A percentile compares a stretch with the other conserved stretches of the same genome.
These are phyloP conservation scores for Centropyge bicolor DNA, from an alignment of 2,797 vertebrate species.

Conservation along the genomic window DNA sequence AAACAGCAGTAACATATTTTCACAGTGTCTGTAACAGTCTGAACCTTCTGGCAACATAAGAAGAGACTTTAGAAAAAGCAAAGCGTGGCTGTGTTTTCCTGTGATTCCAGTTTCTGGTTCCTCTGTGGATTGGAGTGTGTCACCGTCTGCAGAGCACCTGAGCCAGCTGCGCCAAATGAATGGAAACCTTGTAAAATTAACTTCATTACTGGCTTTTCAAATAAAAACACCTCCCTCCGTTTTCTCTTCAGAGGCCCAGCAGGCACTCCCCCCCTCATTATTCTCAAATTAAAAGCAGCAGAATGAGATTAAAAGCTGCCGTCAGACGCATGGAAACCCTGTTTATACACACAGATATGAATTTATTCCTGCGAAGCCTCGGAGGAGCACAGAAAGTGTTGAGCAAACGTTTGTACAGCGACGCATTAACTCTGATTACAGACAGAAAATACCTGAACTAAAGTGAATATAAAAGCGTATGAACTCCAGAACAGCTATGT, in stretches of 20 bases:
- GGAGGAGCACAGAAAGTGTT: not conserved
- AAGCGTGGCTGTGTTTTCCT: not conserved
- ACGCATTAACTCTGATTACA: constrained; percentile 8
- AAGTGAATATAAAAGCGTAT: not conserved
- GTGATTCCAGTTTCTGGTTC: not conserved
- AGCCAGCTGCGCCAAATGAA: constrained; percentile 66
- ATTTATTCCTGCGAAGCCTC: not conserved
- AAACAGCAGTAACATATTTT: too few relatives aligned
- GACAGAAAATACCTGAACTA: not conserved
- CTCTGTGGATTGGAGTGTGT: not conserved
- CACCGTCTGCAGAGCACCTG: constrained; percentile 70
- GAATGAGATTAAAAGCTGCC: constrained; percentile 69
- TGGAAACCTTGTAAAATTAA: constrained; percentile 79
- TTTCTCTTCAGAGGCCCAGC: constrained; percentile 14
- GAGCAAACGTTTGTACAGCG: constrained; percentile 13
- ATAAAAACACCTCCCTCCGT: constrained; percentile 60
- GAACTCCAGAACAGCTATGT: not conserved
- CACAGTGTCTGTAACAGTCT: too few relatives aligned
- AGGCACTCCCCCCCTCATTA: constrained; percentile 67
- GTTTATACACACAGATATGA: constrained; percentile 1
- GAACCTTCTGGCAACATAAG: too few relatives aligned
- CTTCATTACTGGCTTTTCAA: constrained; percentile 70
- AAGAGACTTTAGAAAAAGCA: too few relatives aligned
- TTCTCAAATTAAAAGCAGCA: constrained; percentile 74
- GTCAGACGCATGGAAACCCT: constrained; percentile 25